A percentile compares a stretch with the other conserved stretches of the same genome.
Evolutionary conservation across 2,113 vertebrate genomes (phyloP).

Genomic region (Telmatochromis sp.): DNA sequence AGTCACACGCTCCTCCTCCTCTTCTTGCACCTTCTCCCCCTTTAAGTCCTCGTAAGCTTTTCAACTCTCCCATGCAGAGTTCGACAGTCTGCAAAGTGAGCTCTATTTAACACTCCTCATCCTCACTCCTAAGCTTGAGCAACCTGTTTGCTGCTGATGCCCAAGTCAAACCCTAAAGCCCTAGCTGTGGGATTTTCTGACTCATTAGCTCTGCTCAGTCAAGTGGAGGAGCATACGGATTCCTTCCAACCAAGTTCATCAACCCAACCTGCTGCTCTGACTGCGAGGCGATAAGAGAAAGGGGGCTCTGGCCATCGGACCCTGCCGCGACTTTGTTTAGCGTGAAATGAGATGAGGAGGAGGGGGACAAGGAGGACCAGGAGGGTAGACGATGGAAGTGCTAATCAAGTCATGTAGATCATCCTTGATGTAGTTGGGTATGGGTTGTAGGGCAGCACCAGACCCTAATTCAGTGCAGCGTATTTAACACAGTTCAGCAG

Average conservation of each 20-base stretch:
- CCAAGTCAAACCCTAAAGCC: constrained; percentile 57
- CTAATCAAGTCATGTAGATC: constrained; percentile 30
- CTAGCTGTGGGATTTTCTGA: constrained; percentile 62
- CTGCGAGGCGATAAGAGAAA: constrained; percentile 43
- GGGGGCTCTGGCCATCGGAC: constrained; percentile 16
- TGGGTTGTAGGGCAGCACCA: neutral
- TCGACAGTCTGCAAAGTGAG: neutral
- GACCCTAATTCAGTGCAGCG: constrained; percentile 41
- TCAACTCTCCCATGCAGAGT: neutral
- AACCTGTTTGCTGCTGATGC: constrained; percentile 46
- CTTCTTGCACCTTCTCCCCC: constrained; percentile 6
- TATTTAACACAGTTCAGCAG: constrained; percentile 59
- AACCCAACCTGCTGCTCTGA: constrained; percentile 23
- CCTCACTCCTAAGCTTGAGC: neutral
- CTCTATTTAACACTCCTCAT: constrained; percentile 10
- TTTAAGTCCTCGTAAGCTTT: neutral
- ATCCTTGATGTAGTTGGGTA: neutral
- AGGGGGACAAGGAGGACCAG: neutral
- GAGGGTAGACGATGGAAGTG: constrained; percentile 1
- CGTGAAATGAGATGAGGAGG: constrained; percentile 54
- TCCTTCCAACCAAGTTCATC: constrained; percentile 66
- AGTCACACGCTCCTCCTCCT: constrained; percentile 12
- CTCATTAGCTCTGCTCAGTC: constrained; percentile 68
- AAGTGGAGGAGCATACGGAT: constrained; percentile 61
- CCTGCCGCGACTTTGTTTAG: constrained; percentile 57